Base-by-base conservation (phyloP, 2,888 invertebrate species). In the Chloroclystis v-ata region DNA sequence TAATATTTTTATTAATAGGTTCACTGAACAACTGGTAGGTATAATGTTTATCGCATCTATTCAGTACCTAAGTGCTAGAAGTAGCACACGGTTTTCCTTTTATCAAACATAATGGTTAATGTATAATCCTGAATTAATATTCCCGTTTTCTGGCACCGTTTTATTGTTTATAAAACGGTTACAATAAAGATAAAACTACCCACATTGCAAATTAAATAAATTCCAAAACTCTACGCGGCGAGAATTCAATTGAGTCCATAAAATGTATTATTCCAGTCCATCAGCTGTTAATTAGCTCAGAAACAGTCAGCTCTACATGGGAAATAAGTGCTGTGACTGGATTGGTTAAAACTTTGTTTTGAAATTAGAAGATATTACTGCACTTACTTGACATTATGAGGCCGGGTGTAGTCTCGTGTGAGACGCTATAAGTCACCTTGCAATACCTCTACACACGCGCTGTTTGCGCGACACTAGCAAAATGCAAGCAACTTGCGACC, bases 311-410 rank as follows among this genome's bases (percentile, higher is more conserved):
- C n/a, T 25, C 11, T 37, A 37, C 20, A n/a, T 14, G 14, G 6
- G 2, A 14, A 28, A 1, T 29, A 12, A 12, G 12, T 30, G 20
- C 9, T 9, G 2, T 12, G 12, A 30, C 20, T 8, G 29, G 20
- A 24, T 12, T 30, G 11, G n/a, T 8, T 28, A 16, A 16, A 10
- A 16, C n/a, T 6, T 35, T 35, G 35, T 24, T 35, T 11, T 24
- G 35, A 35, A 24, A 35, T 35, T 1, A 35, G 33, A 35, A 7
- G 35, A 35, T 24, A 10, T 11, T 35, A n/a, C 35, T n/a, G 10
- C 12, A 25, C 86, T 85, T 67, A 86, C 86, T 86, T 85, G 86
- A 85, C 86, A 86, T 86, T 78, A 66, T 86, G 75, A 61, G 59
- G 82, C 80, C 81, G 82, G 82, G 74, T 82, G 77, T 81, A 77